Evolutionary conservation across 2,888 invertebrate genomes (phyloP), one percentile per base, ranked within the genome.

Genomic region (Cacoxenus indagator): DNA sequence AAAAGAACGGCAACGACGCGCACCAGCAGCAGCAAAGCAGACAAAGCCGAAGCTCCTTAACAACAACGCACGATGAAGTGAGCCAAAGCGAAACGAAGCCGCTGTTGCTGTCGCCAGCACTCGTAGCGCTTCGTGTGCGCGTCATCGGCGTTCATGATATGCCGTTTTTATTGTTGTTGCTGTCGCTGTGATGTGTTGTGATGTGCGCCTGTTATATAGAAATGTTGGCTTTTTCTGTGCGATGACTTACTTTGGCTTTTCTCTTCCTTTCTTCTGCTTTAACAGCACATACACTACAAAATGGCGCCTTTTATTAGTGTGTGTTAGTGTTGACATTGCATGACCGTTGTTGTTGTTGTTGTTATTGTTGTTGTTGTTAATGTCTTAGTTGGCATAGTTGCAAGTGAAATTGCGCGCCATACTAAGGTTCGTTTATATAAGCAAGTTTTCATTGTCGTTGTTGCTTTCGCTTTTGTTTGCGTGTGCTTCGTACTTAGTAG

Each of bases 301-400:
- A 31, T 31, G 31, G 5, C 1, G 37, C 37, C 37, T 37, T 8
- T 37, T 77, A 77, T 68, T 75, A 76, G 70, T 69, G 67, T 70
- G 65, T 70, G 66, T 65, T 69, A 57, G 73, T 59, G 31, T n/a
- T 5, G 27, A 22, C 5, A 17, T 31, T 59, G 26, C 9, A 22
- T 48, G 45, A 64, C 64, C 26, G 64, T 45, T 24, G 65, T 6
- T 51, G 54, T 62, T 61, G 45, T 59, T 59, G 51, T 70, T 59
- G 64, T 54, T 45, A 62, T 55, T 55, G 55, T 55, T 55, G 8
- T 24, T 55, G 24, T 55, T 26, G 26, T 51, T 48, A 2, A 37
- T 59, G 65, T 24, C 24, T 29, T 45, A 11, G 22, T 51, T 51
- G 19, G 5, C 22, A 70, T 72, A 75, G 78, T 70, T 78, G 78